Percentiles rank a stretch among this genome's conserved stretches.
phyloP scores from a whole-genome alignment of 2,113 vertebrate genomes.

The Scortum barcoo region DNA sequence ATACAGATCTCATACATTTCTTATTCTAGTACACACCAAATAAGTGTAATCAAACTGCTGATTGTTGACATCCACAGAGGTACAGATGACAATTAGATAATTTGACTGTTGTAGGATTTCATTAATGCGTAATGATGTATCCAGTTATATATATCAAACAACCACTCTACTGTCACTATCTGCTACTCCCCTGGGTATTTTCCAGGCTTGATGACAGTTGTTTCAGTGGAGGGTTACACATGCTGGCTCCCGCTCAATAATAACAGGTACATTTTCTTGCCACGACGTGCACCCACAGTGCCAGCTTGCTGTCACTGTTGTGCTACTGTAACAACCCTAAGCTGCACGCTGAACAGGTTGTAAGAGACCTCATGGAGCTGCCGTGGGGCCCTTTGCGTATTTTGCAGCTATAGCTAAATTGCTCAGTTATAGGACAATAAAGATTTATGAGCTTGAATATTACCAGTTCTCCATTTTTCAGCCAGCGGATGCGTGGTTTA shows the following conservation, averaged over 20 bases:
- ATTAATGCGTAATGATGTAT: constrained; percentile 55
- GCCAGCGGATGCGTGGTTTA: constrained; percentile 90
- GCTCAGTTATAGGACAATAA: constrained; percentile 1
- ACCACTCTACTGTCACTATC: constrained; percentile 47
- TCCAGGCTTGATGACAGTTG: constrained; percentile 49
- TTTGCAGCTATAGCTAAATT: constrained; percentile 7
- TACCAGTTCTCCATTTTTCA: constrained; percentile 92
- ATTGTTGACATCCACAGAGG: constrained; percentile 21
- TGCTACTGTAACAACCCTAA: constrained; percentile 33
- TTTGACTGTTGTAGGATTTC: constrained; percentile 23
- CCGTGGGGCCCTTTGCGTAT: neutral
- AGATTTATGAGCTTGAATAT: constrained; percentile 27
- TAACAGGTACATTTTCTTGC: constrained; percentile 58
- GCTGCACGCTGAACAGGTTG: constrained; percentile 11
- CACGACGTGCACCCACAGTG: constrained; percentile 40
- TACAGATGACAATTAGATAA: constrained; percentile 14
- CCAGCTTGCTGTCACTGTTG: constrained; percentile 62
- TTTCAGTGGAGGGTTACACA: constrained; percentile 51
- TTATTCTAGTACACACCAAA: constrained; percentile 8
- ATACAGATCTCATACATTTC: neutral
- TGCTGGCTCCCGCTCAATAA: constrained; percentile 62
- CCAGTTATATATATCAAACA: constrained; percentile 37
- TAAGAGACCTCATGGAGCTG: neutral
- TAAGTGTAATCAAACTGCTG: constrained; percentile 19
- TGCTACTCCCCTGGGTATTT: constrained; percentile 50